These are phyloP conservation scores for Zoanthus sociatus DNA, from an alignment of 92 coral and sea anemone species.

Conservation along the genomic window DNA sequence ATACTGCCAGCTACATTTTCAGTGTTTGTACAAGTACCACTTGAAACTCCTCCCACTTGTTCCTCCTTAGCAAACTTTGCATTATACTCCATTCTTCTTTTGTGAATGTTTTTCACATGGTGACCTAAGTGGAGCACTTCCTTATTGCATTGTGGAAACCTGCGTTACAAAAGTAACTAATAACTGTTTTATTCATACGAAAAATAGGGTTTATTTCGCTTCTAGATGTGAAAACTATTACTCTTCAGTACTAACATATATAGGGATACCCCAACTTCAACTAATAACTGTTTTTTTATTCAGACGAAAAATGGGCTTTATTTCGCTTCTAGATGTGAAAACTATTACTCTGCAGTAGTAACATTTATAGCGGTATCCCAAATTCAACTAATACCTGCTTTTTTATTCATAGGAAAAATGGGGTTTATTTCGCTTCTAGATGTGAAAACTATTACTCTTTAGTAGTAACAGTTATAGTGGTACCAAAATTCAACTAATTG, in stretches of 20 bases:
- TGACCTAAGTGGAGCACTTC: neutral
- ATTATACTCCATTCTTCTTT: slow-evolving; percentile 12
- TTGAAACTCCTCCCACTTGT: slow-evolving; percentile 1
- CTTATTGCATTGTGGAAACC: slow-evolving; percentile 3
- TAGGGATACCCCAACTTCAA: neutral
- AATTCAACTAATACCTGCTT: too few species aligned
- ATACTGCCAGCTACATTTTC: neutral
- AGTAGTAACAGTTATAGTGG: neutral
- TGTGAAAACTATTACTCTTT: neutral
- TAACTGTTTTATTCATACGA: neutral
- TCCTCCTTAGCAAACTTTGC: neutral
- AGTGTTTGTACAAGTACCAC: neutral
- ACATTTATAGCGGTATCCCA: neutral
- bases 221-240: neutral
- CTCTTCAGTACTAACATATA: neutral
- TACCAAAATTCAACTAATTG: neutral
- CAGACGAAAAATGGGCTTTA: neutral
- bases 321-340: neutral
- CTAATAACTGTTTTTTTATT: neutral
- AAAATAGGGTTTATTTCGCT: neutral
- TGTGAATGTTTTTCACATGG: slow-evolving; percentile 19
- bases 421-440: neutral
- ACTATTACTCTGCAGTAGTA: neutral
- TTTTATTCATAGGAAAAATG: neutral
- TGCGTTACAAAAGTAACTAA: neutral